Evolutionary conservation across 1,140 invertebrate species (phyloP).

Genomic region (Trachymyrmex septentrionalis): DNA sequence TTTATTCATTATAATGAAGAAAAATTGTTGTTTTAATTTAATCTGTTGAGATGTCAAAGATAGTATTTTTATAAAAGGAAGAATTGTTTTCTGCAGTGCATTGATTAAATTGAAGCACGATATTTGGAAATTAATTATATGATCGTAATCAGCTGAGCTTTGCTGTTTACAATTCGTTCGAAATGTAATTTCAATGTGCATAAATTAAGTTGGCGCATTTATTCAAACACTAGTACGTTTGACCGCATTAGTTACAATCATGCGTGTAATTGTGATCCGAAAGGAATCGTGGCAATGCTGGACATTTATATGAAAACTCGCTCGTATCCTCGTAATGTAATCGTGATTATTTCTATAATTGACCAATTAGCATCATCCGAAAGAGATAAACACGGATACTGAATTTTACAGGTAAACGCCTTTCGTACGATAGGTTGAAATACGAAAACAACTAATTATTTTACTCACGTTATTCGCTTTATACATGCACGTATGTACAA

Average conservation of each 20-base stretch:
- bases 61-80: constrained; percentile 27
- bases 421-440: constrained; percentile 15
- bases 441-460: constrained; percentile 49
- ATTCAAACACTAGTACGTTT: constrained; percentile 37
- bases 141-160: constrained; percentile 60
- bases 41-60: neutral
- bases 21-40: neutral
- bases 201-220: constrained; percentile 17
- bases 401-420: constrained; percentile 49
- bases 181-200: constrained; percentile 58
- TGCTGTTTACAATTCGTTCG: constrained; percentile 59
- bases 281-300: neutral
- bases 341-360: constrained; percentile 66
- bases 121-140: constrained; percentile 65
- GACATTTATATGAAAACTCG: neutral
- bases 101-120: constrained; percentile 33
- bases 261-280: constrained; percentile 29
- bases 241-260: constrained; percentile 47
- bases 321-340: neutral
- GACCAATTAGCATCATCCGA: constrained; percentile 44
- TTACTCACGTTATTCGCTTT: constrained; percentile 26
- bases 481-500: constrained; percentile 9
- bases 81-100: neutral
- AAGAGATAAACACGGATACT: constrained; percentile 9
- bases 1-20: neutral